These are phyloP conservation scores for Melanostoma scalare DNA, from an alignment of 2,888 invertebrate species.

Conservation along the genomic window DNA sequence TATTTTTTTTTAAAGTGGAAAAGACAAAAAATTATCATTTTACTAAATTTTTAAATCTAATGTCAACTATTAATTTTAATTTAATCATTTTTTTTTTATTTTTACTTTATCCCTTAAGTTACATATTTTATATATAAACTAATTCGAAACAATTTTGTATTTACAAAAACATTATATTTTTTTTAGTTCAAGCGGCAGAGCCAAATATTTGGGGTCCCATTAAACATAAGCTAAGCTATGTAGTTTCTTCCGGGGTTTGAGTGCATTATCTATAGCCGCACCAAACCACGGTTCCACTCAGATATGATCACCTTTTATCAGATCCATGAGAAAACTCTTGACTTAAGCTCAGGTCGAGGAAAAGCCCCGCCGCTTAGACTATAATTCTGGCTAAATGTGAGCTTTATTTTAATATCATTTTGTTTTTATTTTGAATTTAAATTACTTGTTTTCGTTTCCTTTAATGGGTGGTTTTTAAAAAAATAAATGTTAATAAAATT, in stretches of 20 bases:
- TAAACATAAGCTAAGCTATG: no score
- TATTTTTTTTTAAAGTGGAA: slow-evolving; percentile 71
- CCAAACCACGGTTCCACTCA: no score
- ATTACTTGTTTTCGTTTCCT: slow-evolving; percentile 27
- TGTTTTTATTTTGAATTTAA: slow-evolving; percentile 14
- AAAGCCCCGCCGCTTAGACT: no score
- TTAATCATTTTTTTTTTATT: slow-evolving; percentile 18
- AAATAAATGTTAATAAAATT: slow-evolving; percentile 57
- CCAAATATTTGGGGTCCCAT: no score
- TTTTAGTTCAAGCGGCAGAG: no score
- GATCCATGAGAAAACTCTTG: no score
- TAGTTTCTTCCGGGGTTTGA: no score
- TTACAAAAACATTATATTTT: slow-evolving; percentile 61
- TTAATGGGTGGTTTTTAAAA: slow-evolving; percentile 41
- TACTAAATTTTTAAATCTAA: slow-evolving; percentile 71
- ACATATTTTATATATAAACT: slow-evolving; percentile 27
- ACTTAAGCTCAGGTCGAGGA: no score
- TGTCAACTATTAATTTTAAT: slow-evolving; percentile 65
- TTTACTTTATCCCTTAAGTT: slow-evolving; percentile 55
- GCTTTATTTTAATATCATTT: not conserved
- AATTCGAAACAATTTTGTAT: slow-evolving; percentile 71
- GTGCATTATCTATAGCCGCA: no score
- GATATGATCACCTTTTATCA: no score
- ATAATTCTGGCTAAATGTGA: slow-evolving; percentile 24
- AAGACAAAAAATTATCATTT: slow-evolving; percentile 73